Base-by-base conservation (phyloP, 2,888 invertebrate genomes). In the Acrobasis suavella region DNA sequence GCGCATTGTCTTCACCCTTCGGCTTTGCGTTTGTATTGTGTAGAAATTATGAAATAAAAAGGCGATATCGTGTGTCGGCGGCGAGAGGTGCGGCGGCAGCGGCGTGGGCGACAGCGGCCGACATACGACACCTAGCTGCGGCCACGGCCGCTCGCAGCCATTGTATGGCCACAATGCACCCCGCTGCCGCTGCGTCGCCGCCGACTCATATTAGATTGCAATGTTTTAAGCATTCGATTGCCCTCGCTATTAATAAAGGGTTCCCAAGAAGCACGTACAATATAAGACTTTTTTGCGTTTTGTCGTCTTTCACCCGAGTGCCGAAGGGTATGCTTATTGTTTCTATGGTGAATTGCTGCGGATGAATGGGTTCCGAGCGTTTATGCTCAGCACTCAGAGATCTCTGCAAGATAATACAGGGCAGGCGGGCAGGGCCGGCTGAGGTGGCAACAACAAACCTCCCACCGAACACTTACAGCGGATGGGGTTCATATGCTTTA, bases 221-320 rank as follows among this genome's bases (percentile, higher is more conserved):
- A 87, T 90, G 90, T 90, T 91, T 90, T 89, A 91, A 88, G 86
- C 84, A 89, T 92, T 91, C 92, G 92, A 92, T 92, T 92, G 89
- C 92, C 91, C 81, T 86, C 82, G 77, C 82, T 74, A 78, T 77
- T 78, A 80, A 84, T 86, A 89, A 91, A 90, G 86, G 89, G 89
- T 91, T 89, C 88, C 91, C 86, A 89, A 91, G 88, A 86, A 89
- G 82, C 81, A 78, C 78, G 76, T 81, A 86, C 80, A 86, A 85
- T 83, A 81, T 81, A 77, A 72, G 74, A 71, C 67, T 73, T 85
- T 87, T 89, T 85, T 73, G 78, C 79, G 79, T 84, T 87, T 87
- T 85, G 72, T 81, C 79, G 77, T 86, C 85, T 86, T 89, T 89
- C 80, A 83, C 82, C 75, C 85, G 85, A 79, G 83, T 83, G 76